These are phyloP conservation scores for Heteronetta atricapilla DNA, from an alignment of 2,113 vertebrate genomes.

Conservation along the genomic window DNA sequence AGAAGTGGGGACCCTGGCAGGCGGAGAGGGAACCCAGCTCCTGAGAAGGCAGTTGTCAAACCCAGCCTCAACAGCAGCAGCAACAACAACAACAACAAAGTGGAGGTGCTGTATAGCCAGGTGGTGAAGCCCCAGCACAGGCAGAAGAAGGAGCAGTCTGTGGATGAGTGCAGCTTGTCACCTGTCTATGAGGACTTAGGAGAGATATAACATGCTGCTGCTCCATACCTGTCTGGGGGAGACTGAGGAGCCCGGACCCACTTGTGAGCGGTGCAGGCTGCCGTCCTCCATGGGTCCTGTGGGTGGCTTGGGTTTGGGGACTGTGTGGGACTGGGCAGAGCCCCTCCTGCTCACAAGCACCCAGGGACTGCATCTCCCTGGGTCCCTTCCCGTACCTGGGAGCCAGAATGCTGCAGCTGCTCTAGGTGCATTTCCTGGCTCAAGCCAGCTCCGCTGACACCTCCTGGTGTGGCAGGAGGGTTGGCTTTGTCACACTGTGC, in stretches of 20 bases:
- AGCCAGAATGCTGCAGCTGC: not conserved
- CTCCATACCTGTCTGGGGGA: not conserved
- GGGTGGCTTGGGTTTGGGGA: not conserved
- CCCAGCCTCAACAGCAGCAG: conserved; percentile 76
- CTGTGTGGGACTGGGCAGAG: not conserved
- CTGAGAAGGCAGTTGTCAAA: not conserved
- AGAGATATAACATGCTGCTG: not conserved
- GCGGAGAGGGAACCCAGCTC: not conserved
- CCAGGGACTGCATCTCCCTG: not conserved
- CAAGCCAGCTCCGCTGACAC: not conserved
- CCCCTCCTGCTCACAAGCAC: not conserved
- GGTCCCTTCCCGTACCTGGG: not conserved
- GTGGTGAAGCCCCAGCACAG: conserved; percentile 73
- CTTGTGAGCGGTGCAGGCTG: accelerated
- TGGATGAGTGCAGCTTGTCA: conserved; percentile 31
- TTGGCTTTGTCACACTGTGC: not conserved
- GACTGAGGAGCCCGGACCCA: not conserved
- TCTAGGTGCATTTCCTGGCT: not conserved
- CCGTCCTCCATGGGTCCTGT: accelerated
- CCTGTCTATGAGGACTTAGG: conserved; percentile 71
- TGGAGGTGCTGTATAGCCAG: conserved; percentile 83
- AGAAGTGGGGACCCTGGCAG: conserved; percentile 62
- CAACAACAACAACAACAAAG: conserved; percentile 73
- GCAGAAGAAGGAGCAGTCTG: conserved; percentile 55
- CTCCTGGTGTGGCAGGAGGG: not conserved